A percentile compares a stretch with the other conserved stretches of the same genome.
Evolutionary conservation across 2,888 invertebrate genomes (phyloP).

Genomic region (Eristalinus aeneus): DNA sequence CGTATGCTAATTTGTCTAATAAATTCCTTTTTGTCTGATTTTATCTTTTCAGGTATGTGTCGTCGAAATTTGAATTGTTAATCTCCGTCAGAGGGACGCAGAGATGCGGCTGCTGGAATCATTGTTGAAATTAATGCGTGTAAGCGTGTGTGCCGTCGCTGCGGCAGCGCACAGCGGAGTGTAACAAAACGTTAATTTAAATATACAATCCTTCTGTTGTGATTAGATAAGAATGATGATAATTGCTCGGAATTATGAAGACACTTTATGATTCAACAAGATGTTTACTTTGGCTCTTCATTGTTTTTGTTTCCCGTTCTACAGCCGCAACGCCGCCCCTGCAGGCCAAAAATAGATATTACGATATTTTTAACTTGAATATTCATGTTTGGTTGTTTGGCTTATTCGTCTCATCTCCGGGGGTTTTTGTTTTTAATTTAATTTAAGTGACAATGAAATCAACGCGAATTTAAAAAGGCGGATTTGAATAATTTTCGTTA

Average conservation of each 20-base stretch:
- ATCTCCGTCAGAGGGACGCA: conserved; percentile 7
- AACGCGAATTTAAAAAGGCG: conserved; percentile 6
- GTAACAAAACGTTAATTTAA: conserved; percentile 16
- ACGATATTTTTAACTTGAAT: conserved; percentile 32
- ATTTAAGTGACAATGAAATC: conserved; percentile 6
- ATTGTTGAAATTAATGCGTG: conserved; percentile 34
- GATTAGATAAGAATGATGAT: conserved; percentile 54
- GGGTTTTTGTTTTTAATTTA: background rate
- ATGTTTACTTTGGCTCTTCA: background rate
- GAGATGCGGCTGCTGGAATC: conserved; percentile 8
- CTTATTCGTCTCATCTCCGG: background rate
- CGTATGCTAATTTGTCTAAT: conserved; percentile 65
- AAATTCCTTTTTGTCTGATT: conserved; percentile 43
- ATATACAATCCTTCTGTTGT: conserved; percentile 39
- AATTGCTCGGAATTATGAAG: conserved; percentile 52
- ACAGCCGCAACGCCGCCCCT: background rate
- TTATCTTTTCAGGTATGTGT: conserved; percentile 69
- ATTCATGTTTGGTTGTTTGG: background rate
- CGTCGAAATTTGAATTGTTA: conserved; percentile 55
- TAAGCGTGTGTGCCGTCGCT: conserved; percentile 32
- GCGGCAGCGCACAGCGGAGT: conserved; percentile 1
- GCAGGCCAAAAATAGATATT: conserved; percentile 35
- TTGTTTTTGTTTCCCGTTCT: background rate
- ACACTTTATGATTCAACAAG: conserved; percentile 39
- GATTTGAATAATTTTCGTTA: conserved; percentile 33